A percentile compares a stretch with the other conserved stretches of the same genome.
Evolutionary conservation across 2,888 invertebrate species (phyloP).

Genomic region (Bellardia bayeri): DNA sequence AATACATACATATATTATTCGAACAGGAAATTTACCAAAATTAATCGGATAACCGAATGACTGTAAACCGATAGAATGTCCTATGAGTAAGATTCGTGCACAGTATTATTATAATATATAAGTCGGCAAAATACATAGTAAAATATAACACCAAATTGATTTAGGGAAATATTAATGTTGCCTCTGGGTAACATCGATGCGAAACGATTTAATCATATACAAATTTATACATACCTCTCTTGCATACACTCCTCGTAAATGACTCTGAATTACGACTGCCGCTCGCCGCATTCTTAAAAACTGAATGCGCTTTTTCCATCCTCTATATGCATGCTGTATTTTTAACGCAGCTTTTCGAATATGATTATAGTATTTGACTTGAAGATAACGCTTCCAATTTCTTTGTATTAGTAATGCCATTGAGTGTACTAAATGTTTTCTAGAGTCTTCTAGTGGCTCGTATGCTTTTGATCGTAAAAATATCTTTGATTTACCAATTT

Average conservation of each 20-base stretch:
- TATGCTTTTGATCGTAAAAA: conserved; percentile 92
- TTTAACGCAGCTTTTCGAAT: conserved; percentile 88
- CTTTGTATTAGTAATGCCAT: conserved; percentile 92
- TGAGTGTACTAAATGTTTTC: conserved; percentile 88
- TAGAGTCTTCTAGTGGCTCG: conserved; percentile 92
- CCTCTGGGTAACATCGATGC: too few species aligned
- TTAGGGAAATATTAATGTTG: too few species aligned
- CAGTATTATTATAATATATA: neutral
- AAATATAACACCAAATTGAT: too few species aligned
- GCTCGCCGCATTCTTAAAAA: conserved; percentile 93
- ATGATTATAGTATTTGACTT: conserved; percentile 88
- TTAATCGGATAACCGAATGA: too few species aligned
- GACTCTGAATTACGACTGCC: conserved; percentile 93
- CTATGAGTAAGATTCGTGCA: too few species aligned
- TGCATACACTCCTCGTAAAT: conserved; percentile 94
- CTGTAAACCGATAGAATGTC: too few species aligned
- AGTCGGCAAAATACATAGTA: too few species aligned
- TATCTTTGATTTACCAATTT: conserved; percentile 93
- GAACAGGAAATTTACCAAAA: too few species aligned
- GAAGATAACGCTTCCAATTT: conserved; percentile 88
- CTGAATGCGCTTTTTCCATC: conserved; percentile 92
- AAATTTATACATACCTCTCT: conserved; percentile 87
- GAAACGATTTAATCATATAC: too few species aligned
- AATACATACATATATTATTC: too few species aligned
- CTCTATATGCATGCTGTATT: conserved; percentile 93